Evolutionary conservation across 2,888 invertebrate species (phyloP), one percentile per base, ranked within the genome.

Genomic region (Dryocosmus kuriphilus): DNA sequence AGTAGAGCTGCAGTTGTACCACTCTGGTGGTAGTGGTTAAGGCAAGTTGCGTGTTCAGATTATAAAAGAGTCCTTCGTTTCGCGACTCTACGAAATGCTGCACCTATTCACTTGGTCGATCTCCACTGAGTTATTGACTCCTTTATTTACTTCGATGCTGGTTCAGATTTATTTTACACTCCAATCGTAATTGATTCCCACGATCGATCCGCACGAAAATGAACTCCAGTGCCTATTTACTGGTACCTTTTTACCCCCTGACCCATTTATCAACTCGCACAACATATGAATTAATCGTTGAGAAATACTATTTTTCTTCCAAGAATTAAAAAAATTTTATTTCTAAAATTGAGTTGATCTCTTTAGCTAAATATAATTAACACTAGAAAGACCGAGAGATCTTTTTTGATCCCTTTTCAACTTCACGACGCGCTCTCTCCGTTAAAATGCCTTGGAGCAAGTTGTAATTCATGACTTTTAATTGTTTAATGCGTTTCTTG

Each of bases 41-140:
- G 80, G 76, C 78, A 74, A 77, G 78, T 81, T 84, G 86, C 87
- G 87, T 86, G 87, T 86, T 82, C 84, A 79, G 85, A 81, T 85
- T 86, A 86, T 86, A 83, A 86, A 86, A 84, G 84, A 83, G 83
- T 82, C 79, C 80, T 83, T 81, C 81, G 85, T 85, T 86, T 85
- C 84, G 74, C 60, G 62, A 82, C 83, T 81, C 77, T 79, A 78
- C 61, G 79, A 80, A 79, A 76, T 79, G 80, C 22, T 75, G 74
- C 63, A 19, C 63, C 67, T 62, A 65, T 67, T 82, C 82, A 79
- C 76, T 74, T 77, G 46, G 41, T 67, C 79, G 60, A 30, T 61
- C 41, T 46, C 46, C 24, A 61, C 46, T n/a, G 30, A 71, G 51
- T 71, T 71, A 71, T 71, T 51, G 71, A 71, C 71, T 71, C 71